Base-by-base conservation (phyloP, 1,140 invertebrate species). In the Anoplolepis gracilipes region DNA sequence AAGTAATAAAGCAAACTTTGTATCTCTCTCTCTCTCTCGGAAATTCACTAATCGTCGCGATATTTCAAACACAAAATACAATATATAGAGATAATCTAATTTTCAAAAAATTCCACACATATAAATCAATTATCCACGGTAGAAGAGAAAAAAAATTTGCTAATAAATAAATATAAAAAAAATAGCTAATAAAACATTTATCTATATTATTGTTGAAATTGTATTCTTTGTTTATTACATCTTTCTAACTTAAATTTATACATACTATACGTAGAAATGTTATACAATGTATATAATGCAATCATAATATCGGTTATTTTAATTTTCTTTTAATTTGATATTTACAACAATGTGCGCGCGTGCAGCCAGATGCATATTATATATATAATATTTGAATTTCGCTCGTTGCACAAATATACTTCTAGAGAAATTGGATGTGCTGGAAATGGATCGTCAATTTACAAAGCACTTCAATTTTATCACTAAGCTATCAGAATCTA, bases 381-480 rank as follows among this genome's bases (percentile, higher is more conserved):
- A 46, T 59, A 55, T 19, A 30, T 8, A 42, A 22, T 46, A 72
- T 82, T 59, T 72, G 19, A 42, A 70, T 70, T 82, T 53, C 49
- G 19, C 25, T 59, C 46, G 61, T 59, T 46, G 78, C 13, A 22
- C 30, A 59, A 46, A 73, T 82, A 49, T 49, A 82, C n/a, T 72
- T 82, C 30, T 59, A 28, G 36, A 53, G 42, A 82, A 59, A 82
- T 82, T 82, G 53, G 13, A 81, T 59, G 33, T 25, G 19, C 22
- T 25, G 53, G 4, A 36, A 72, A 46, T 36, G 78, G 36, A 72
- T 33, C 19, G 33, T 81, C 78, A 82, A 82, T 82, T 82, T 82
- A 72, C 78, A 33, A 73, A 73, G 39, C 78, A 72, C 78, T 82
- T 46, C 53, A 82, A 73, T n/a, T 46, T 72, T 82, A 73, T 81